These are phyloP conservation scores for Amphiprion percula DNA, from an alignment of 2,113 vertebrate species.

Conservation along the genomic window DNA sequence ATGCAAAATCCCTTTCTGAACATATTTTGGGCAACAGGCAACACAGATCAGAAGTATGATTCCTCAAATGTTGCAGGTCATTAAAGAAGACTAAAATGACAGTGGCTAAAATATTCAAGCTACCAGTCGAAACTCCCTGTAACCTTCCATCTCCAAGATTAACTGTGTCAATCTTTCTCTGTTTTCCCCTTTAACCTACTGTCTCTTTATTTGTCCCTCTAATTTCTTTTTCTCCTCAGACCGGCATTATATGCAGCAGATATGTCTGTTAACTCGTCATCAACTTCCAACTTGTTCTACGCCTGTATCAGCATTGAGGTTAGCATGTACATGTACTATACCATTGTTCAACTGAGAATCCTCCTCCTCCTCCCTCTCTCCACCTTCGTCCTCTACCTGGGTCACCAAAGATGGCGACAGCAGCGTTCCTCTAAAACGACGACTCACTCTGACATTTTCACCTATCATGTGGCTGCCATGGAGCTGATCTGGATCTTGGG, in stretches of 20 bases:
- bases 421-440: not conserved
- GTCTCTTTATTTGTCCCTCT: not conserved
- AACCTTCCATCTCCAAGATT: too few relatives aligned
- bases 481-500: conserved; percentile 3
- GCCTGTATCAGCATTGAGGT: not conserved
- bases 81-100: too few relatives aligned
- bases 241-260: not conserved
- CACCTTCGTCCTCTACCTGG: not conserved
- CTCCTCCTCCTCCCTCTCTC: not conserved
- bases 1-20: too few relatives aligned
- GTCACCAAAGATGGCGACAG: not conserved
- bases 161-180: too few relatives aligned
- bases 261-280: not conserved
- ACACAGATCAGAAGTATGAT: too few relatives aligned
- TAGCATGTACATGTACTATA: not conserved
- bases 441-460: conserved; percentile 4
- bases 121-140: too few relatives aligned
- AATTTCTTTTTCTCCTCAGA: not conserved
- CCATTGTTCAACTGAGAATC: not conserved
- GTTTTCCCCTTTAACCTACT: too few relatives aligned
- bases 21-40: too few relatives aligned
- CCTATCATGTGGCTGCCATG: conserved; percentile 14
- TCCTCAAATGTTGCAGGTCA: too few relatives aligned
- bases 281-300: not conserved
- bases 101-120: too few relatives aligned